A percentile compares a stretch with the other conserved stretches of the same genome.
Conservation (phyloP, 2,888 invertebrate genomes). For the Hylaea fasciaria region DNA sequence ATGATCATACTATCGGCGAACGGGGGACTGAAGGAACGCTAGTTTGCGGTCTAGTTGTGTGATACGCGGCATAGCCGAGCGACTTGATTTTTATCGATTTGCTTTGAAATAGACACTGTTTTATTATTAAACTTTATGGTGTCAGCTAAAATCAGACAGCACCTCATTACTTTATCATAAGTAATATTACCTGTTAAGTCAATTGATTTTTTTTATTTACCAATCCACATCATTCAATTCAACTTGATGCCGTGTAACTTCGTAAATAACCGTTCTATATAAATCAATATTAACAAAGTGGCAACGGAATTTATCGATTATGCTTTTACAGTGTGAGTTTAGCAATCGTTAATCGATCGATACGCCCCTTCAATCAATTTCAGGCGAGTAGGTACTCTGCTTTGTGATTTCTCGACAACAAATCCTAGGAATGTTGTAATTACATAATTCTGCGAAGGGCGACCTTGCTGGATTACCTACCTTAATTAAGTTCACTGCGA, state of each 20-base stretch:
- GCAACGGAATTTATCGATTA: constrained; percentile 31
- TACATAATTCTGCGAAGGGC: constrained; percentile 10
- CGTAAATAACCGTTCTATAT: not conserved
- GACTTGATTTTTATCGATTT: constrained; percentile 56
- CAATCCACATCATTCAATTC: too few relatives aligned
- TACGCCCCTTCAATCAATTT: constrained; percentile 18
- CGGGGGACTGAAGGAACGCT: constrained; percentile 52
- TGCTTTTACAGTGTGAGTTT: constrained; percentile 12
- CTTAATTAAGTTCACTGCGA: constrained; percentile 17
- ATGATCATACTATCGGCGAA: constrained; percentile 64
- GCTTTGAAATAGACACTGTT: not conserved
- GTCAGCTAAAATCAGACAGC: not conserved
- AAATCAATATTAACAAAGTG: constrained; percentile 11
- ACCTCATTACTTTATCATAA: not conserved
- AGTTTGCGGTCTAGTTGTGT: constrained; percentile 65
- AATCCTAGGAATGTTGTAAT: constrained; percentile 12
- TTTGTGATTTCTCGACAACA: too few relatives aligned
- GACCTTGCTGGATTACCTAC: constrained; percentile 26
- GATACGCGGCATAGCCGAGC: constrained; percentile 54
- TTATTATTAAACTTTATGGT: not conserved
- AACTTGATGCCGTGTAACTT: not conserved
- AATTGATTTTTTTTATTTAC: too few relatives aligned
- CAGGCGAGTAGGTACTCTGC: not conserved
- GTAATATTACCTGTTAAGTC: too few relatives aligned
- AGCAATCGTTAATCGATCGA: constrained; percentile 37